Evolutionary conservation across 1,140 invertebrate species (phyloP).

Genomic region (Daktulosphaira vitifoliae): DNA sequence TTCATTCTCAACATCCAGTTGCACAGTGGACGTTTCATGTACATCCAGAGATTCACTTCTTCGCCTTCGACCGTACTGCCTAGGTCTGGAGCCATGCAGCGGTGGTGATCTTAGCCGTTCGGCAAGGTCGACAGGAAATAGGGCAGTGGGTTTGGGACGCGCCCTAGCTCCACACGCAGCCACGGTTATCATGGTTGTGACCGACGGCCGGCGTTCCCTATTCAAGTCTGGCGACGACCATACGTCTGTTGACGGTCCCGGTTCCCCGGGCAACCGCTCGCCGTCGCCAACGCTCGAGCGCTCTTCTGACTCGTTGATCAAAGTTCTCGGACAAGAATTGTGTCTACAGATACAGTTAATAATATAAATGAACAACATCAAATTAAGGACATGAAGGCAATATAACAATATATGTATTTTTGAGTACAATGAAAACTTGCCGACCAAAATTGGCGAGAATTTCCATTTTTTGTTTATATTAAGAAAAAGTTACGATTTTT

Average conservation of each 20-base stretch:
- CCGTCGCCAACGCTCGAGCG: background rate
- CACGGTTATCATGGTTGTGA: slow-evolving; percentile 8
- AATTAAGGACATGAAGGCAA: background rate
- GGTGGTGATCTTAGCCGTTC: slow-evolving; percentile 3
- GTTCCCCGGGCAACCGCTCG: slow-evolving; percentile 24
- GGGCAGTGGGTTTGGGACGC: background rate
- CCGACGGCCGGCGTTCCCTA: background rate
- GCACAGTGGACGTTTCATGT: too few species aligned
- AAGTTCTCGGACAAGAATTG: background rate
- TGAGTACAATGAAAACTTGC: background rate
- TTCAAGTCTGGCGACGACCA: background rate
- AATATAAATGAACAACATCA: background rate
- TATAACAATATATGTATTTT: background rate
- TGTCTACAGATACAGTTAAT: background rate
- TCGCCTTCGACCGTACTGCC: slow-evolving; percentile 14
- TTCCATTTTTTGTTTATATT: too few species aligned
- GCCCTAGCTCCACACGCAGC: background rate
- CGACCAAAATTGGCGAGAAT: background rate
- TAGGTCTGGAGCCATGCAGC: background rate
- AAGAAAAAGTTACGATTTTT: too few species aligned
- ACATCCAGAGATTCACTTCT: too few species aligned
- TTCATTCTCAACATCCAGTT: too few species aligned
- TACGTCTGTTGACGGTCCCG: slow-evolving; percentile 24
- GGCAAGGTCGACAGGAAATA: slow-evolving; percentile 1
- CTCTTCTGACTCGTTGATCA: background rate